Evolutionary conservation across 1,140 invertebrate species (phyloP).

Genomic region (Metopolophium dirhodum): DNA sequence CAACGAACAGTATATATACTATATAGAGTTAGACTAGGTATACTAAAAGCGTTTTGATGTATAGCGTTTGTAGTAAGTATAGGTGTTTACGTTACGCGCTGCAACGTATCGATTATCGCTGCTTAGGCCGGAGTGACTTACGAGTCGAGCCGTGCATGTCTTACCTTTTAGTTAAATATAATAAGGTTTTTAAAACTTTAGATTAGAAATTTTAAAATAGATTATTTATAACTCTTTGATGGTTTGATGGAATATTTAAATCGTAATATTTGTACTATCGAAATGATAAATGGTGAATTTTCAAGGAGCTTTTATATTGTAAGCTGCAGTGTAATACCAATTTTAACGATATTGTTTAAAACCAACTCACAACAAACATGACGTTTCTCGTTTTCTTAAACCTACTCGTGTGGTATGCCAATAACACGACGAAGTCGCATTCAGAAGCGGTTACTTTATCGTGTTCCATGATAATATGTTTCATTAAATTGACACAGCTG

Average conservation of each 20-base stretch:
- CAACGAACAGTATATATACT: neutral
- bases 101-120: neutral
- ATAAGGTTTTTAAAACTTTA: neutral
- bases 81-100: neutral
- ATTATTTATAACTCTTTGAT: neutral
- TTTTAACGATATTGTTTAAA: too few relatives aligned
- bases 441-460: too few relatives aligned
- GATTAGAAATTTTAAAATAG: neutral
- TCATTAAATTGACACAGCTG: too few relatives aligned
- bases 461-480: too few relatives aligned
- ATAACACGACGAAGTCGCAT: too few relatives aligned
- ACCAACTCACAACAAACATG: too few relatives aligned
- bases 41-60: neutral
- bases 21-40: neutral
- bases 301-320: too few relatives aligned
- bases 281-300: too few relatives aligned
- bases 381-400: too few relatives aligned
- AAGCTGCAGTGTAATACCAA: too few relatives aligned
- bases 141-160: neutral
- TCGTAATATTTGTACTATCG: neutral
- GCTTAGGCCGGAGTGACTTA: neutral
- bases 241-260: neutral
- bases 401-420: too few relatives aligned
- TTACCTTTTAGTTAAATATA: neutral
- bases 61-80: neutral